Evolutionary conservation across 2,888 invertebrate genomes (phyloP), one percentile per base, ranked within the genome.

Genomic region (Patella ulyssiponensis): DNA sequence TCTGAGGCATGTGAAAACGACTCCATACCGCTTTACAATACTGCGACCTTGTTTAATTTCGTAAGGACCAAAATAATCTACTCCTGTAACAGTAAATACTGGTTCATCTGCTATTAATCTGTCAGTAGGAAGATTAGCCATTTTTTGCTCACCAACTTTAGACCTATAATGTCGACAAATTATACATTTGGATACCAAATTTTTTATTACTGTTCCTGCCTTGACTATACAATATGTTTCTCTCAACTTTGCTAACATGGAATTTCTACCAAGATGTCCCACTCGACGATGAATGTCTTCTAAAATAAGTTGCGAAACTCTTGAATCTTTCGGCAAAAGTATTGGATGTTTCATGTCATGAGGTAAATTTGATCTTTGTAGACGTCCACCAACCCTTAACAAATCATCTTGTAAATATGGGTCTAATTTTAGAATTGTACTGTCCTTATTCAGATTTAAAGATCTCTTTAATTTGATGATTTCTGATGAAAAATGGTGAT

Each of bases 211-310:
- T 14, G 58, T 78, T 12, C 83, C 80, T 20, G 81, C 80, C 58
- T 78, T 79, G 4, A 82, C 27, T 56, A 84, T 80, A 81, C 83
- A 84, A 73, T 78, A 72, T n/a, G 44, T 27, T 72, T 72, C 52
- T 53, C 72, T 17, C 23, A 72, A 53, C 52, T 72, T 51, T 20
- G 72, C 4, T 23, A 53, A n/a, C 72, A 72, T 72, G 0, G 72
- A 51, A 51, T 51, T 23, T 52, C 20, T 72, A 72, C 72, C 72
- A 17, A 72, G 23, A 11, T 72, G 72, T 44, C 52, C 72, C 7
- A 72, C 72, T 51, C 20, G 20, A 17, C 51, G 20, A 23, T 72
- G 72, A 72, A 53, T n/a, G 11, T 20, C n/a, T 58, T 20, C 58
- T 12, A 77, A 15, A 20, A 77, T 64, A 20, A 74, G 56, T 27